Evolutionary conservation across 2,888 invertebrate species (phyloP), one percentile per base, ranked within the genome.

Genomic region (Brassicogethes aeneus): DNA sequence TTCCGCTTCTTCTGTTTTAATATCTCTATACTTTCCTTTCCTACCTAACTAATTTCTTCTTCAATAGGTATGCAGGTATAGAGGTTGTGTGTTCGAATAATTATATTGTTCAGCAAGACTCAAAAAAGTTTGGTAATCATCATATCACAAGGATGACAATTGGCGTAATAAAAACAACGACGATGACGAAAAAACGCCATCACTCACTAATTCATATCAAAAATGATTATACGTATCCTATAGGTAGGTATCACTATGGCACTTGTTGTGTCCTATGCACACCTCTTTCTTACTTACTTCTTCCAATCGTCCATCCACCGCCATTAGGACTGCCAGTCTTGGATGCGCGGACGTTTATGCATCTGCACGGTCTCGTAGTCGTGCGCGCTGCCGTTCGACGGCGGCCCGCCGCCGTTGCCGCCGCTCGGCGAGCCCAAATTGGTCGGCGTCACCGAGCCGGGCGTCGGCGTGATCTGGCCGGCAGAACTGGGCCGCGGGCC

Each of bases 271-370:
- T 61, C 55, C 54, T 50, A 48, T 52, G 53, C 44, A 52, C 51
- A 54, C 53, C n/a, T n/a, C n/a, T n/a, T n/a, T n/a, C n/a, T n/a
- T n/a, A n/a, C n/a, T 37, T 32, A 34, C 35, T 38, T n/a, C 34
- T n/a, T n/a, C n/a, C n/a, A n/a, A n/a, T n/a, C n/a, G n/a, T n/a
- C n/a, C n/a, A n/a, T n/a, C n/a, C n/a, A n/a, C n/a, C n/a, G n/a
- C n/a, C n/a, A n/a, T 86, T 88, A 89, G 82, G 89, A 86, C 69
- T 85, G 81, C 93, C 94, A 94, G 65, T 93, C 93, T 41, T 79
- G 77, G 65, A 93, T 81, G 69, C 93, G 82, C 60, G 88, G 82
- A 65, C 92, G 80, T 72, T 94, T 94, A 69, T 85, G 74, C 55
- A 77, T 68, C 50, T 77, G 78, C 33, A 77, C 75, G 41, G 71